Conservation (phyloP, 2,888 invertebrate species). For the Trilocha varians region DNA sequence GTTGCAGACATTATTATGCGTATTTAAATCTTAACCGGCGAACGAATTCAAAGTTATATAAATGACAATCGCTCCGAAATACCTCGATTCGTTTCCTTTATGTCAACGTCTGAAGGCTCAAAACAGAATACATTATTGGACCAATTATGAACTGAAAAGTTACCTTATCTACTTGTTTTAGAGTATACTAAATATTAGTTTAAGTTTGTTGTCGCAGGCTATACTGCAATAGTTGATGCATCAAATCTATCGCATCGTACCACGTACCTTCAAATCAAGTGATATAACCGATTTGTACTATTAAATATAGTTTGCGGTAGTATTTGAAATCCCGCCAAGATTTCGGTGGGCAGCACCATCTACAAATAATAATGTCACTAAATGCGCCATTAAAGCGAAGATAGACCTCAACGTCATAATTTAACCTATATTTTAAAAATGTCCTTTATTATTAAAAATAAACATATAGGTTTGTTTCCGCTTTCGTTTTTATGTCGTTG, state of each 20-base stretch:
- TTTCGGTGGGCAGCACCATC: slow-evolving; percentile 39
- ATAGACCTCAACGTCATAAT: slow-evolving; percentile 39
- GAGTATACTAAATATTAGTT: too few relatives aligned
- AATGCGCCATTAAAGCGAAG: slow-evolving; percentile 46
- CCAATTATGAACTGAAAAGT: too few relatives aligned
- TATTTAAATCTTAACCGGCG: slow-evolving; percentile 20
- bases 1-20: slow-evolving; percentile 8
- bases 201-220: slow-evolving; percentile 7
- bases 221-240: slow-evolving; percentile 7
- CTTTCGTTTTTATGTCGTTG: slow-evolving; percentile 19
- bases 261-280: slow-evolving; percentile 27
- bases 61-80: slow-evolving; percentile 30
- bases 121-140: not conserved
- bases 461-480: slow-evolving; percentile 20
- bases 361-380: slow-evolving; percentile 50
- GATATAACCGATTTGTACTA: slow-evolving; percentile 33
- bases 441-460: slow-evolving; percentile 29
- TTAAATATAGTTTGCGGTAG: slow-evolving; percentile 38
- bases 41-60: slow-evolving; percentile 25
- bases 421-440: slow-evolving; percentile 36
- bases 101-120: not conserved
- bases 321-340: slow-evolving; percentile 60
- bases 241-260: slow-evolving; percentile 10
- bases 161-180: too few relatives aligned
- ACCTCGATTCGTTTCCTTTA: slow-evolving; percentile 15